A percentile compares a stretch with the other conserved stretches of the same genome.
Conservation (phyloP, 2,113 vertebrate species). For the Nestor notabilis region DNA sequence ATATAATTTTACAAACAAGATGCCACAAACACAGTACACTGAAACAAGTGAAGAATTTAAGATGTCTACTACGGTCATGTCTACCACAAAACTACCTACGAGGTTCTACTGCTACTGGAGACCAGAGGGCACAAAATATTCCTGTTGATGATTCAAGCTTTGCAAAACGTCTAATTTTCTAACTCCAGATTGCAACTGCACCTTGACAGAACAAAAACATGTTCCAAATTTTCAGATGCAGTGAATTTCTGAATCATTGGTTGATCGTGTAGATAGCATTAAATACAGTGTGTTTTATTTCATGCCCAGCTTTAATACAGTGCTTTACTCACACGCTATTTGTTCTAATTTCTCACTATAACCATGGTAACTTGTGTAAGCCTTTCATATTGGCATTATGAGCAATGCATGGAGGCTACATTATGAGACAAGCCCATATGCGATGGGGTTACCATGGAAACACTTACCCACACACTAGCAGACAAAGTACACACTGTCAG, state of each 20-base stretch:
- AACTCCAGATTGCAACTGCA: not conserved
- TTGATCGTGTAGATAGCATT: not conserved
- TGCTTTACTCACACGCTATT: conserved; percentile 35
- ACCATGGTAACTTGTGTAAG: conserved; percentile 74
- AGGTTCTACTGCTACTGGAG: conserved; percentile 40
- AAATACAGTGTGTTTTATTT: not conserved
- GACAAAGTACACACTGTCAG: conserved; percentile 73
- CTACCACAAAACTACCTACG: conserved; percentile 16
- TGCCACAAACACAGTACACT: conserved; percentile 16
- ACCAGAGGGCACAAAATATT: conserved; percentile 53
- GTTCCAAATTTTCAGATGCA: not conserved
- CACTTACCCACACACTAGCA: conserved; percentile 76
- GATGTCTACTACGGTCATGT: not conserved
- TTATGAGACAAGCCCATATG: conserved; percentile 74
- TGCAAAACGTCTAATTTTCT: not conserved
- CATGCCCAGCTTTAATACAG: conserved; percentile 44
- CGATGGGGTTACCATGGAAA: conserved; percentile 78
- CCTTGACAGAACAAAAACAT: not conserved
- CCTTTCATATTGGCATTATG: conserved; percentile 74
- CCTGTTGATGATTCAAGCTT: not conserved
- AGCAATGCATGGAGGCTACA: conserved; percentile 76
- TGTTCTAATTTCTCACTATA: conserved; percentile 65
- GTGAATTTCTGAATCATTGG: not conserved
- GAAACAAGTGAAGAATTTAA: not conserved
- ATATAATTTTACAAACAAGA: not conserved